These are phyloP conservation scores for Melanostoma scalare DNA, from an alignment of 2,888 invertebrate genomes.

Conservation along the genomic window DNA sequence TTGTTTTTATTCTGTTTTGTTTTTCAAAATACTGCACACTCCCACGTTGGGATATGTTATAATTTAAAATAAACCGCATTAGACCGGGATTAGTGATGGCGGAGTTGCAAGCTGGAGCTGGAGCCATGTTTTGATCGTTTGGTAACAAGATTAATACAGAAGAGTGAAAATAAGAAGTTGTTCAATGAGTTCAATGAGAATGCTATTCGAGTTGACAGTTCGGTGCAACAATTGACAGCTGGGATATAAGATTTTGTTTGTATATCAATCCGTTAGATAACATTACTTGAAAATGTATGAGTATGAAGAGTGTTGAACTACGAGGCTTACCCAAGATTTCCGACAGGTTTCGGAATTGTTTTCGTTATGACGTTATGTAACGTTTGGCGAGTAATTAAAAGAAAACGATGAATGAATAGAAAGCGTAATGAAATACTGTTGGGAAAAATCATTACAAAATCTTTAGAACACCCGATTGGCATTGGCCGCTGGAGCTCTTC, in stretches of 20 bases:
- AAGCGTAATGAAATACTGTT: too few relatives aligned
- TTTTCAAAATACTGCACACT: slow-evolving; percentile 38
- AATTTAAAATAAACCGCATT: slow-evolving; percentile 38
- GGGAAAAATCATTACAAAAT: too few relatives aligned
- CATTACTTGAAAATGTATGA: not conserved
- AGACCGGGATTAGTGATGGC: slow-evolving; percentile 47
- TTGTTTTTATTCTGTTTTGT: slow-evolving; percentile 1
- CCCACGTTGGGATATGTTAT: slow-evolving; percentile 53
- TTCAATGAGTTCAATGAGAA: slow-evolving; percentile 25
- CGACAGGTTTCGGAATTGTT: slow-evolving; percentile 4
- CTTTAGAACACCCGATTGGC: too few relatives aligned
- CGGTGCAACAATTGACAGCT: slow-evolving; percentile 42
- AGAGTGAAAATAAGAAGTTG: slow-evolving; percentile 33
- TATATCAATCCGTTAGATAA: slow-evolving; percentile 40
- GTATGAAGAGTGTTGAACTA: slow-evolving; percentile 24
- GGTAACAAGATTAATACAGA: slow-evolving; percentile 56
- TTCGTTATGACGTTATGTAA: slow-evolving; percentile 6
- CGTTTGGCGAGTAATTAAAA: slow-evolving; percentile 1
- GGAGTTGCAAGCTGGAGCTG: slow-evolving; percentile 19
- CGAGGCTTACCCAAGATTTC: slow-evolving; percentile 13
- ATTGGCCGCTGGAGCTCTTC: too few relatives aligned
- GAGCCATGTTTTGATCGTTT: slow-evolving; percentile 44
- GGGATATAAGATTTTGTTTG: slow-evolving; percentile 22
- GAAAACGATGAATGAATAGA: not conserved
- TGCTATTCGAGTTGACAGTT: slow-evolving; percentile 47